Conservation (phyloP, 2,888 invertebrate genomes). For the Leuctra nigra region DNA sequence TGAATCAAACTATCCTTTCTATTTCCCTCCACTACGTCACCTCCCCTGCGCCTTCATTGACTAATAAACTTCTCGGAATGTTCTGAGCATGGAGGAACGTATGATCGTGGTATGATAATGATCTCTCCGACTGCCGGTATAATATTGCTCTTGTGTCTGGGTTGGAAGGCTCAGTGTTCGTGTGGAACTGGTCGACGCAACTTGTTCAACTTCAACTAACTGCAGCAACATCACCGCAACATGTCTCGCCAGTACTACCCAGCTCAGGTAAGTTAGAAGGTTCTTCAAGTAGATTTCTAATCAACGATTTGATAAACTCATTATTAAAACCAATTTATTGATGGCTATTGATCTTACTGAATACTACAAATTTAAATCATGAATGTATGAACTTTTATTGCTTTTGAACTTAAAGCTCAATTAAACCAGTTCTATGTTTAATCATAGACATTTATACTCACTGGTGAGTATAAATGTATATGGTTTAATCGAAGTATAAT, state of each 20-base stretch:
- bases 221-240: neutral
- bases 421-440: no score
- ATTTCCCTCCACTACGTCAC: neutral
- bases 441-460: no score
- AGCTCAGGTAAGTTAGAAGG: conserved; percentile 24
- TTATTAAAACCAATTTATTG: no score
- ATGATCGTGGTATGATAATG: neutral
- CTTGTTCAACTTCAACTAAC: neutral
- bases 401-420: no score
- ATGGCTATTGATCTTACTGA: no score
- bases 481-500: no score
- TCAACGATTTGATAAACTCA: no score
- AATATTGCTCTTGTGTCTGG: neutral
- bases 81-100: neutral
- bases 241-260: conserved; percentile 25
- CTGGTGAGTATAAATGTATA: no score
- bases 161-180: neutral
- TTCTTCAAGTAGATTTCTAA: no score
- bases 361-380: no score
- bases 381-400: no score
- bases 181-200: neutral
- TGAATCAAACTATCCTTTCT: no score
- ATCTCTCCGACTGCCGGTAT: neutral
- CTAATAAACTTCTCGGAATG: neutral
- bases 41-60: neutral